Percentiles rank a stretch among this genome's conserved stretches.
These are phyloP conservation scores for Dryadula phaetusa DNA, from an alignment of 2,888 invertebrate genomes.

Conservation along the genomic window DNA sequence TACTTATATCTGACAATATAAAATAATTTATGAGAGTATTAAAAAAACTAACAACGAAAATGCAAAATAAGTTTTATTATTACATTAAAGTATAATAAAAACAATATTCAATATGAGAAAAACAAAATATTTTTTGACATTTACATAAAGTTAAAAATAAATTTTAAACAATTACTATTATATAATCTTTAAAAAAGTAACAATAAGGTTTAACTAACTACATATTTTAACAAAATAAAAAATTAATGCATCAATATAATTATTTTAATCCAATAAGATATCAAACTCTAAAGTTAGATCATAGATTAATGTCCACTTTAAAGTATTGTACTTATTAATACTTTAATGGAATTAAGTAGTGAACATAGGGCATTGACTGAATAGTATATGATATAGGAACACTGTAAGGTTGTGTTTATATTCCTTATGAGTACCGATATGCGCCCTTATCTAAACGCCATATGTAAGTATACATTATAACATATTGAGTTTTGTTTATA, in stretches of 20 bases:
- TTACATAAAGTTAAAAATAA: background rate
- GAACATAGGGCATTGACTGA: slow-evolving; percentile 48
- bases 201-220: background rate
- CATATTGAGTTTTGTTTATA: slow-evolving; percentile 43
- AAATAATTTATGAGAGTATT: background rate
- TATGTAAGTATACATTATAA: slow-evolving; percentile 39
- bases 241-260: background rate
- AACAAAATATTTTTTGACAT: background rate
- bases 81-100: background rate
- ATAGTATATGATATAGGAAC: slow-evolving; percentile 32
- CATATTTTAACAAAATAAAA: background rate
- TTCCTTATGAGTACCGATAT: slow-evolving; percentile 32
- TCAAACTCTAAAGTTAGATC: background rate
- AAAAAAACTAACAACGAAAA: slow-evolving; percentile 2
- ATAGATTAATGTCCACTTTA: slow-evolving; percentile 3
- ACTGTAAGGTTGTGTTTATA: slow-evolving; percentile 29
- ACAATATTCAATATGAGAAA: background rate
- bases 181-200: background rate
- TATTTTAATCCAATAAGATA: slow-evolving; percentile 5
- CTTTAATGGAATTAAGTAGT: slow-evolving; percentile 33
- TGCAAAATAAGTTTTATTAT: slow-evolving; percentile 2
- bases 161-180: background rate
- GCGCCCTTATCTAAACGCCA: slow-evolving; percentile 39
- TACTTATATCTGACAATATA: background rate
- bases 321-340: slow-evolving; percentile 11